Conservation (phyloP, 2,113 vertebrate genomes). For the Puntigrus tetrazona region DNA sequence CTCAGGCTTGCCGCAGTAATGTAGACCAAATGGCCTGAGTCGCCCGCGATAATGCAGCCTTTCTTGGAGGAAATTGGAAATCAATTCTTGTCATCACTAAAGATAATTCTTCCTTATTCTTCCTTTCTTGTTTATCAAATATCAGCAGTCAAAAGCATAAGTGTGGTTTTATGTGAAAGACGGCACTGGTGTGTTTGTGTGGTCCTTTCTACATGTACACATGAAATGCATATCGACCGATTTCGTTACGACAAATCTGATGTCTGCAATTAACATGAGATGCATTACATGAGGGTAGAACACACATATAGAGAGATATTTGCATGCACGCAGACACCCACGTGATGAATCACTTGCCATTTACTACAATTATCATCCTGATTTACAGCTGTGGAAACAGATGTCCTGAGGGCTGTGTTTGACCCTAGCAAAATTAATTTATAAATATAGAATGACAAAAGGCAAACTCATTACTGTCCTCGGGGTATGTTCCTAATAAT, state of each 20-base stretch:
- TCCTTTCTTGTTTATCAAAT: constrained; percentile 38
- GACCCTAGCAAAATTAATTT: constrained; percentile 59
- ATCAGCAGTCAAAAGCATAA: constrained; percentile 64
- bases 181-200: constrained; percentile 24
- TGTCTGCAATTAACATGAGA: not conserved
- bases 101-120: constrained; percentile 76
- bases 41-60: constrained; percentile 87
- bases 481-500: constrained; percentile 63
- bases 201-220: not conserved
- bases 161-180: constrained; percentile 35
- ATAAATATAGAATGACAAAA: constrained; percentile 62
- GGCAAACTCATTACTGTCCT: constrained; percentile 58
- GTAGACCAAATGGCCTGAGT: constrained; percentile 87
- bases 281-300: constrained; percentile 37
- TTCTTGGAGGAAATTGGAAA: constrained; percentile 94
- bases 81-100: constrained; percentile 92
- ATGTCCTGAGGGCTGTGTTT: constrained; percentile 50
- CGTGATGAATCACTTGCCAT: constrained; percentile 46
- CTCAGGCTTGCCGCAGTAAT: constrained; percentile 76
- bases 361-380: constrained; percentile 52
- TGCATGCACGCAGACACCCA: constrained; percentile 22
- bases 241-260: not conserved
- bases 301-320: constrained; percentile 15
- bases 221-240: not conserved
- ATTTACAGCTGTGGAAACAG: constrained; percentile 52